A percentile compares a stretch with the other conserved stretches of the same genome.
phyloP scores from a whole-genome alignment of 2,113 vertebrate genomes.

The Dendrocopos noguchii region DNA sequence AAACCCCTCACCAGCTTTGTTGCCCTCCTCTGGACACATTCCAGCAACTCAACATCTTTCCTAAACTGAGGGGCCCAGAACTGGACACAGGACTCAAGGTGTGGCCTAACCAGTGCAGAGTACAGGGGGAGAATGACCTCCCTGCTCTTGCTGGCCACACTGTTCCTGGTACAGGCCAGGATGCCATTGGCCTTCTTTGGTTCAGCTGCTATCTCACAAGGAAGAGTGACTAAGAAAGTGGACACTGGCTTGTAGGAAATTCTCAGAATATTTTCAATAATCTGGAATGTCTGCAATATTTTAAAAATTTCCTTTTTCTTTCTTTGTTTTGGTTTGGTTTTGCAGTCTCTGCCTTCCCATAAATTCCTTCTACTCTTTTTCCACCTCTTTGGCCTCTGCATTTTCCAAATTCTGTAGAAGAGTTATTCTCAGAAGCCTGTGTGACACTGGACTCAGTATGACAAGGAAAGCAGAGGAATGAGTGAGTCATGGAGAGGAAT shows the following conservation, averaged over 20 bases:
- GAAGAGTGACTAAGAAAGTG: not conserved
- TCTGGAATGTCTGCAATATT: not conserved
- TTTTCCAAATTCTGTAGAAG: not conserved
- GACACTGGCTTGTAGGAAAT: not conserved
- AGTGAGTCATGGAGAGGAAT: not conserved
- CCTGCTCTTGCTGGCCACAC: no score
- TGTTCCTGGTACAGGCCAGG: no score
- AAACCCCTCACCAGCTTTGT: no score
- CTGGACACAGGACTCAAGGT: no score
- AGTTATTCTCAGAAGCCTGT: not conserved
- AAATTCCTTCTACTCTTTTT: not conserved
- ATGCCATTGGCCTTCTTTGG: not conserved
- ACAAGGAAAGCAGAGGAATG: conserved; percentile 18
- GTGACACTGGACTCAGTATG: not conserved
- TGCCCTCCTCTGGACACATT: no score
- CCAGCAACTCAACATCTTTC: no score
- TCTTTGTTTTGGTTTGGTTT: not conserved
- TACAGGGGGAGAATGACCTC: no score
- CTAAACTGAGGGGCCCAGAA: no score
- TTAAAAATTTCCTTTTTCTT: not conserved
- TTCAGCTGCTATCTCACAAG: not conserved
- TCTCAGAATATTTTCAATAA: conserved; percentile 12
- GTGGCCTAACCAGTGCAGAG: no score
- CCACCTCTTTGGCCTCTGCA: not conserved
- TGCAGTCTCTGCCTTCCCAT: not conserved